These are phyloP conservation scores for Podiceps cristatus DNA, from an alignment of 2,113 vertebrate genomes.

Conservation along the genomic window DNA sequence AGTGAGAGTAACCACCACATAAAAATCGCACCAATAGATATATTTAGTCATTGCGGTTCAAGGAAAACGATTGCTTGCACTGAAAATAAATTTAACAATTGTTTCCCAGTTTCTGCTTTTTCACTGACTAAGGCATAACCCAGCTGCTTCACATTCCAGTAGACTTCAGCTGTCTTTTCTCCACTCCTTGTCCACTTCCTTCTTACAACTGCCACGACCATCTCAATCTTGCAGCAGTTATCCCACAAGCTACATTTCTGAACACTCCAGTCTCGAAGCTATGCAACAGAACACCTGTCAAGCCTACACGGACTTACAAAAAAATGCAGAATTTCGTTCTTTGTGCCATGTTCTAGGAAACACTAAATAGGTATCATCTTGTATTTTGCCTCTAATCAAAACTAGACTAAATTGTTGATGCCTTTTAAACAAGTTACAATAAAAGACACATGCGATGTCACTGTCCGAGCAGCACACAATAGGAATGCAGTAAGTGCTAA, in stretches of 20 bases:
- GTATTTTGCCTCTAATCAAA: neutral
- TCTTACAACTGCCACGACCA: neutral
- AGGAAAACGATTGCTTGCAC: slow-evolving; percentile 40
- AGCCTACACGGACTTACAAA: fast-evolving
- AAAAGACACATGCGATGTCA: neutral
- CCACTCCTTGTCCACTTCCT: neutral
- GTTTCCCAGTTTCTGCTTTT: slow-evolving; percentile 57
- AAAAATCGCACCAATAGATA: slow-evolving; percentile 36
- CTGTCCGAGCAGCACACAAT: neutral
- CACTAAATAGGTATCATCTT: fast-evolving
- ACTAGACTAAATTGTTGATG: neutral
- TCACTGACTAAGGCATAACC: slow-evolving; percentile 25
- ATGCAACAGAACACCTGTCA: neutral
- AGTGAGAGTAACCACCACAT: neutral
- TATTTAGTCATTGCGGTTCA: slow-evolving; percentile 51
- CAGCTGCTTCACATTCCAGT: slow-evolving; percentile 42
- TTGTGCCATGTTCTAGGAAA: neutral
- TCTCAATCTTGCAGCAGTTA: neutral
- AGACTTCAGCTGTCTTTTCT: slow-evolving; percentile 51
- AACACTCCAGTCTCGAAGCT: neutral
- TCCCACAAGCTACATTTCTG: neutral
- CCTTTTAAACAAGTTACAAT: neutral
- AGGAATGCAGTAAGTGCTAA: neutral
- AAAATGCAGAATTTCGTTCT: neutral
- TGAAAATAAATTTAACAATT: slow-evolving; percentile 65